A percentile compares a stretch with the other conserved stretches of the same genome.
These are phyloP conservation scores for Eustalomyia histrio DNA, from an alignment of 2,888 invertebrate genomes.

Conservation along the genomic window DNA sequence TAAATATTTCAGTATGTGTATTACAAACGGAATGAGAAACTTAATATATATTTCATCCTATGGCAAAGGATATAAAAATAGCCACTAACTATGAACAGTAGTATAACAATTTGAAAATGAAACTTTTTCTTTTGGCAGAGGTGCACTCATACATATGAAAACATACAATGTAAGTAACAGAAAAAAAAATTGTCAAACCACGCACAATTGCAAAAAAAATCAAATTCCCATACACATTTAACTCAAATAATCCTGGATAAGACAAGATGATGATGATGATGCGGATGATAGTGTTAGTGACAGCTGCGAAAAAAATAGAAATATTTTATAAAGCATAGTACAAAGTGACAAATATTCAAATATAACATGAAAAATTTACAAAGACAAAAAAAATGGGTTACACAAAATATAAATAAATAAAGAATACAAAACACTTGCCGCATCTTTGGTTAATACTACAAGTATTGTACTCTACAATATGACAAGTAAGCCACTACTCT, in stretches of 20 bases:
- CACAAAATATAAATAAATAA: neutral
- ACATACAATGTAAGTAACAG: neutral
- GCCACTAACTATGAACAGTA: constrained; percentile 24
- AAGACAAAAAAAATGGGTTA: neutral
- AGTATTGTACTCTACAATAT: constrained; percentile 53
- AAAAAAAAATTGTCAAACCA: neutral
- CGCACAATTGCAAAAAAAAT: neutral
- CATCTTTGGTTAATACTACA: constrained; percentile 64
- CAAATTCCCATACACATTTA: neutral
- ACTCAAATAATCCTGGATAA: neutral
- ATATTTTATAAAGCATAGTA: neutral
- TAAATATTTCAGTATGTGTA: neutral
- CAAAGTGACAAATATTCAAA: neutral
- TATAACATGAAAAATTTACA: neutral
- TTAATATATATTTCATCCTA: neutral
- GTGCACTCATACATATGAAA: neutral
- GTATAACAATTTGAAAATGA: constrained; percentile 18
- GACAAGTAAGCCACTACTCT: constrained; percentile 62
- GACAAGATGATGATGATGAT: neutral
- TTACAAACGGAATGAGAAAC: neutral
- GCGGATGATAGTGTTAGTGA: neutral
- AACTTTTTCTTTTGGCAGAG: constrained; percentile 10
- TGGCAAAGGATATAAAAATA: constrained; percentile 13
- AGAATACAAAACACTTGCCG: constrained; percentile 57
- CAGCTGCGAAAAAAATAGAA: neutral